Percentiles rank a stretch among this genome's conserved stretches.
Evolutionary conservation across 2,888 invertebrate genomes (phyloP).

Genomic region (Cremastinae sp.): DNA sequence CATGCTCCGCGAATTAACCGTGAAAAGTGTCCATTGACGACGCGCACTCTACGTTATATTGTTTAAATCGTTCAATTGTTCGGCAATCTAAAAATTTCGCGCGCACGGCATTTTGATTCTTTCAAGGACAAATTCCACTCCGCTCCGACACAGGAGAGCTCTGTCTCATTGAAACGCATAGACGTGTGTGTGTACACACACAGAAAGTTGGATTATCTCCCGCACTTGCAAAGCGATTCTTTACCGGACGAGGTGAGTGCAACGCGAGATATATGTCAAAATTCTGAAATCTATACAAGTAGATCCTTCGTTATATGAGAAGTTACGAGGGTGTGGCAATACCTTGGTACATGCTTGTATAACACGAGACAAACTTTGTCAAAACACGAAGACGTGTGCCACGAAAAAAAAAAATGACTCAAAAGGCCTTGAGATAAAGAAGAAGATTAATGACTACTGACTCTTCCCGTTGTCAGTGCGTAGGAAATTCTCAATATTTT

Average conservation of each 20-base stretch:
- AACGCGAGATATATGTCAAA: conserved; percentile 36
- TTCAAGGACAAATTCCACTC: conserved; percentile 46
- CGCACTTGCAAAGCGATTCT: conserved; percentile 22
- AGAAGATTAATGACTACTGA: conserved; percentile 35
- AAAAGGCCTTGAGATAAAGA: conserved; percentile 36
- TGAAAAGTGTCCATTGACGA: neutral
- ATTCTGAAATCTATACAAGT: conserved; percentile 46
- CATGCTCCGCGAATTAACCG: conserved; percentile 8
- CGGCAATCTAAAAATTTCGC: conserved; percentile 21
- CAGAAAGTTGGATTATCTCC: conserved; percentile 21
- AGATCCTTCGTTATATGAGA: conserved; percentile 55
- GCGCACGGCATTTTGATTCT: conserved; percentile 16
- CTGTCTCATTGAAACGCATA: conserved; percentile 7
- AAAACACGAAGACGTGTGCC: conserved; percentile 11
- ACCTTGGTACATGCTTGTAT: conserved; percentile 1
- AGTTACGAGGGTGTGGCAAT: conserved; percentile 57
- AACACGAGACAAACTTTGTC: conserved; percentile 33
- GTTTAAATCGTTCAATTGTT: neutral
- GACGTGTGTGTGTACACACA: conserved; percentile 8
- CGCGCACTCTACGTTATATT: neutral
- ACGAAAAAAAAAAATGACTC: conserved; percentile 46
- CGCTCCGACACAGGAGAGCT: conserved; percentile 27
- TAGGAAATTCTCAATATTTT: conserved; percentile 6
- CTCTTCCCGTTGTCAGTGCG: conserved; percentile 3
- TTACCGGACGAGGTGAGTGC: conserved; percentile 43